Percentiles rank a stretch among this genome's conserved stretches.
phyloP scores from a whole-genome alignment of 2,888 invertebrate genomes.

The Cristatella mucedo region DNA sequence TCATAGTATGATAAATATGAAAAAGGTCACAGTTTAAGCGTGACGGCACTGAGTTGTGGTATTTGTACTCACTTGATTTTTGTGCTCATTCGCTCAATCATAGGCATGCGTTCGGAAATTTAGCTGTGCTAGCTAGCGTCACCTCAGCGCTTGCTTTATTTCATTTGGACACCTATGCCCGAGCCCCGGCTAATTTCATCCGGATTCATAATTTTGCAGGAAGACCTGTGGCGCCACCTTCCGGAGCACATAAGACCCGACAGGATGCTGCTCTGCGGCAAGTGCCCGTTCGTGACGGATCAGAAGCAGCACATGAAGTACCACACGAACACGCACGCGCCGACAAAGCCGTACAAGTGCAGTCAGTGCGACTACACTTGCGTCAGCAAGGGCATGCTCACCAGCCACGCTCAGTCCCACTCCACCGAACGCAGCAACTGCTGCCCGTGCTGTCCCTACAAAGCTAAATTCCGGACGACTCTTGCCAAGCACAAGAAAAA shows the following conservation, averaged over 20 bases:
- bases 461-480: conserved; percentile 93
- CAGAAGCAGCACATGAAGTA: conserved; percentile 97
- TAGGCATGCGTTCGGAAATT: too few relatives aligned
- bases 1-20: too few relatives aligned
- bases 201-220: too few relatives aligned
- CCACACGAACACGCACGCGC: conserved; percentile 81
- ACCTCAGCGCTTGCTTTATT: too few relatives aligned
- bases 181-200: too few relatives aligned
- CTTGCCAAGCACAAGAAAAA: conserved; percentile 84
- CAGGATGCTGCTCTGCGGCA: conserved; percentile 71
- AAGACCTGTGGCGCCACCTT: conserved; percentile 82
- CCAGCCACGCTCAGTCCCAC: conserved; percentile 91
- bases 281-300: conserved; percentile 92
- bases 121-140: too few relatives aligned
- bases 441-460: conserved; percentile 81
- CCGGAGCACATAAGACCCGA: conserved; percentile 77
- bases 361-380: conserved; percentile 51
- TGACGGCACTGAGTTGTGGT: too few relatives aligned
- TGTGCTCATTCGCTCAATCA: too few relatives aligned
- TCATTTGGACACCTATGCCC: too few relatives aligned
- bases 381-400: conserved; percentile 62
- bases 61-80: too few relatives aligned
- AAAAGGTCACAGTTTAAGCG: too few relatives aligned
- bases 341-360: conserved; percentile 88
- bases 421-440: conserved; percentile 68